Conservation (phyloP, 64 coral and sea anemone genomes). For the Montipora sp. region DNA sequence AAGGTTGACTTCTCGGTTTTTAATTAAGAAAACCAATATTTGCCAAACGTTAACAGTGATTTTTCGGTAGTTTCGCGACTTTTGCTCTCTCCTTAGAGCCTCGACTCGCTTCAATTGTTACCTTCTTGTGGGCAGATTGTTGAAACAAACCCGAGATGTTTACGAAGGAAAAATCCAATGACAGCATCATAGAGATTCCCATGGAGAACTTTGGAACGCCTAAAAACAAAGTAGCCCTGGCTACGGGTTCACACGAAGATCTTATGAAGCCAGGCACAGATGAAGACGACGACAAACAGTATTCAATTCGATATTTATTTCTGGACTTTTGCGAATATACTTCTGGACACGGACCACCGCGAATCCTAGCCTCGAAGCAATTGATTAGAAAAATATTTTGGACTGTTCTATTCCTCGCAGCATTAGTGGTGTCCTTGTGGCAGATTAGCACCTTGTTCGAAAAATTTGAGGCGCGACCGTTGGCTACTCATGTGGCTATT, state of each 20-base stretch:
- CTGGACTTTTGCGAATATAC: conserved; percentile 64
- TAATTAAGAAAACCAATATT: not conserved
- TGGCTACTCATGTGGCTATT: conserved; percentile 50
- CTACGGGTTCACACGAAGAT: not conserved
- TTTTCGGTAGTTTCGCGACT: not conserved
- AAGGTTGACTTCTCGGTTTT: not conserved
- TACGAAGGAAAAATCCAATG: conserved; percentile 21
- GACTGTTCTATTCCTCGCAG: conserved; percentile 12
- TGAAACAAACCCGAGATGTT: not conserved
- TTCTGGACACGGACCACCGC: conserved; percentile 56
- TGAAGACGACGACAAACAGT: not conserved
- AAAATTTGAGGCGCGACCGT: conserved; percentile 11
- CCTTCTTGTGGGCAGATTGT: not conserved
- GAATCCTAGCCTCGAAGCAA: conserved; percentile 49
- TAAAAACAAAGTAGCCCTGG: not conserved
- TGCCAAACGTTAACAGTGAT: not conserved
- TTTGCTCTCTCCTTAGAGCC: not conserved
- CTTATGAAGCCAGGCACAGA: not conserved
- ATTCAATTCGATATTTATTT: conserved; percentile 37
- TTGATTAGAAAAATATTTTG: conserved; percentile 37
- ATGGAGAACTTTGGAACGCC: not conserved
- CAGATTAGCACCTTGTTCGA: conserved; percentile 46
- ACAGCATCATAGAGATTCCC: not conserved
- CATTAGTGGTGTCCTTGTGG: conserved; percentile 39
- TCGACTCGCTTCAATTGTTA: too few species aligned